phyloP scores from a whole-genome alignment of 2,113 vertebrate species.

The Dasyornis broadbenti region DNA sequence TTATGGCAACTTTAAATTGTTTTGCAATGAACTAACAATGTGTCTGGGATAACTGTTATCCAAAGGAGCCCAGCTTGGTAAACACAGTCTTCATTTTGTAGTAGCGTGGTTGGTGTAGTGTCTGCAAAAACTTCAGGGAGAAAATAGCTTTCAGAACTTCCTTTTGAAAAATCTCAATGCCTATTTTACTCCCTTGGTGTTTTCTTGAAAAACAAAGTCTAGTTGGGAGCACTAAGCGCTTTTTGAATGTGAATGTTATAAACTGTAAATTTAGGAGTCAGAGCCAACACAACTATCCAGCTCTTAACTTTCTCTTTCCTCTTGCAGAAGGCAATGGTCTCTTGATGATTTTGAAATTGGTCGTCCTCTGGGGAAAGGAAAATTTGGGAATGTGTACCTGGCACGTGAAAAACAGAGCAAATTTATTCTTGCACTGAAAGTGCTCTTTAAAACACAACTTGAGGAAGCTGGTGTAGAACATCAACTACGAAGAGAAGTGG shows the following conservation, averaged over 20 bases:
- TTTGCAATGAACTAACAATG: background rate
- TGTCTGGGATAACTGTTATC: background rate
- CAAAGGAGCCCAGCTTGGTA: background rate
- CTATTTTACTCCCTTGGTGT: background rate
- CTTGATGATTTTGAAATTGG: constrained; percentile 96
- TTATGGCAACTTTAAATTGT: background rate
- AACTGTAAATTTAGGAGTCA: background rate
- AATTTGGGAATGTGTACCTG: constrained; percentile 97
- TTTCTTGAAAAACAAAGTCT: background rate
- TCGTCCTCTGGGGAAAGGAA: constrained; percentile 91
- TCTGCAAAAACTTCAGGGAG: background rate
- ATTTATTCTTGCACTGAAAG: constrained; percentile 95
- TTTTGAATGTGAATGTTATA: background rate
- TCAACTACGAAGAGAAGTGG: constrained; percentile 91
- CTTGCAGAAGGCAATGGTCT: constrained; percentile 84
- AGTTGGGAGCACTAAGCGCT: background rate
- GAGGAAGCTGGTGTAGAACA: constrained; percentile 95
- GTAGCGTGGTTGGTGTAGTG: background rate
- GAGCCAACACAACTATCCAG: background rate
- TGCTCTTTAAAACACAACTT: constrained; percentile 92
- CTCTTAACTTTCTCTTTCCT: background rate
- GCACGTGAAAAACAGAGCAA: constrained; percentile 89
- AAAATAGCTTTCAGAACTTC: background rate
- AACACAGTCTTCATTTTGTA: background rate
- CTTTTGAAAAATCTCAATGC: background rate